Conservation (phyloP, 1,140 invertebrate genomes). For the Drosophila tsacasi region DNA sequence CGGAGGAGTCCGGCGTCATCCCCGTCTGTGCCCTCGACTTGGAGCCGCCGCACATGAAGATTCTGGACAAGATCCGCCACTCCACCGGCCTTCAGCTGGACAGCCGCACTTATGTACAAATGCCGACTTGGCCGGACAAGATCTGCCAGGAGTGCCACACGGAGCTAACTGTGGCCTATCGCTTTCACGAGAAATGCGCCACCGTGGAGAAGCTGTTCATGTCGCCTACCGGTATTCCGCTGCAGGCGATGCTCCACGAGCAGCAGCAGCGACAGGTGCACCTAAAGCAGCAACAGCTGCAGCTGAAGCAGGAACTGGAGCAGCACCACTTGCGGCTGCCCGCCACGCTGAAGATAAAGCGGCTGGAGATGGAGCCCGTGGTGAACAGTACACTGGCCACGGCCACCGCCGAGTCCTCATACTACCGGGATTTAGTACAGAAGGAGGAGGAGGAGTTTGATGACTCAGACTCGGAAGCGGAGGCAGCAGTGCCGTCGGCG, state of each 20-base stretch:
- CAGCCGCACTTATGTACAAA: not conserved
- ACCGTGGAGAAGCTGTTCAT: conserved; percentile 66
- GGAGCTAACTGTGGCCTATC: conserved; percentile 71
- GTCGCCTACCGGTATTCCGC: conserved; percentile 3
- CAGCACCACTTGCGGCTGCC: conserved; percentile 65
- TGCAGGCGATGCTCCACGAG: not conserved
- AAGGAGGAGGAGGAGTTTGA: not conserved
- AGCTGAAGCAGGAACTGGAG: conserved; percentile 48
- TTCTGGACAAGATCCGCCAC: conserved; percentile 87
- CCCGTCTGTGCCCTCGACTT: conserved; percentile 86
- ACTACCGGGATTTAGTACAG: not conserved
- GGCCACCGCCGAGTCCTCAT: not conserved
- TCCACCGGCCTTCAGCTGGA: conserved; percentile 86
- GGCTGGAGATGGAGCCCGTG: conserved; percentile 35
- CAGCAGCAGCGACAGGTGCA: conserved; percentile 21
- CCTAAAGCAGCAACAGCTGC: conserved; percentile 29
- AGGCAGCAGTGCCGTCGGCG: not conserved
- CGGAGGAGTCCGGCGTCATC: conserved; percentile 85
- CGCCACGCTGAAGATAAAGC: conserved; percentile 56
- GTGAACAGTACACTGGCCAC: not conserved
- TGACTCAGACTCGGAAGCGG: not conserved
- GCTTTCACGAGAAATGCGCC: conserved; percentile 77
- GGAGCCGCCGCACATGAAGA: conserved; percentile 85
- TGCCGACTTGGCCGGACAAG: conserved; percentile 64
- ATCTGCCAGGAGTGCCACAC: conserved; percentile 72